Evolutionary conservation across 2,888 invertebrate genomes (phyloP).

Genomic region (Orthosia cruda): DNA sequence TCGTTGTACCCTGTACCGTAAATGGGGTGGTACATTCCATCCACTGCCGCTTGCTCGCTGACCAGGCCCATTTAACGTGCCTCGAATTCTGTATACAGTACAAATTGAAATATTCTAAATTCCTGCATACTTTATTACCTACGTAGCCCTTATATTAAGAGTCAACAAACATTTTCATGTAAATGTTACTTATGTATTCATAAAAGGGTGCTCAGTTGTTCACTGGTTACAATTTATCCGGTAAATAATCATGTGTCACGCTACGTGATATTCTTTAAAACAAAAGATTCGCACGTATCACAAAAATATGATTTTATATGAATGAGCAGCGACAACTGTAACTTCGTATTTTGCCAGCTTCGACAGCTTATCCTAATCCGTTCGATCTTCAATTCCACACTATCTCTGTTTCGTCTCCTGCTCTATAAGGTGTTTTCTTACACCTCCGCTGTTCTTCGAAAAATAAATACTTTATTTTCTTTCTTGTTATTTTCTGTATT

Average conservation of each 20-base stretch:
- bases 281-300: conserved; percentile 21
- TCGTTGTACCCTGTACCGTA: neutral
- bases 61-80: conserved; percentile 27
- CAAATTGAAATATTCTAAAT: conserved; percentile 61
- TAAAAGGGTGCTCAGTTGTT: conserved; percentile 37
- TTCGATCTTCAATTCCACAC: neutral
- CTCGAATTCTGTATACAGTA: conserved; percentile 54
- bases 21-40: conserved; percentile 8
- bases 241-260: conserved; percentile 32
- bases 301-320: conserved; percentile 19
- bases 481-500: too few species aligned
- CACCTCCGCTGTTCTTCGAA: too few species aligned
- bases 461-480: too few species aligned
- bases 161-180: conserved; percentile 23
- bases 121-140: conserved; percentile 58
- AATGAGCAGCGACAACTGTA: neutral
- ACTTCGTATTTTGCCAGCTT: conserved; percentile 5
- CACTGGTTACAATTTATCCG: conserved; percentile 19
- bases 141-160: neutral
- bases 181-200: conserved; percentile 49
- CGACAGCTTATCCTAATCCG: neutral
- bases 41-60: conserved; percentile 1
- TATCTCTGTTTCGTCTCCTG: too few species aligned
- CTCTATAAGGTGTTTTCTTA: too few species aligned
- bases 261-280: conserved; percentile 9